Conservation (phyloP, 2,797 vertebrate species). For the Gastrophryne carolinensis region DNA sequence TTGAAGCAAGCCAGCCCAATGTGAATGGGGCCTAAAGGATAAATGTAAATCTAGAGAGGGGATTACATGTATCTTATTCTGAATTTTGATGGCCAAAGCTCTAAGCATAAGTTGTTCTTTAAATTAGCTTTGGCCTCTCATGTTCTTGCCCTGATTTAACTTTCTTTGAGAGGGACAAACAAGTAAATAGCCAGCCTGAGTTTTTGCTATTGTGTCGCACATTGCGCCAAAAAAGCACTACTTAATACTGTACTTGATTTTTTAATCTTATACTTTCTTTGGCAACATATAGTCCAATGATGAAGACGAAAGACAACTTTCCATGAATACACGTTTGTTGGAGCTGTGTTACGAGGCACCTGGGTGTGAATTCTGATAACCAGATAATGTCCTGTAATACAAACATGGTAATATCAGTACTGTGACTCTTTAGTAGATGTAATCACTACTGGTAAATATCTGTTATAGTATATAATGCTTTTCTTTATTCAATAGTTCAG, state of each 20-base stretch:
- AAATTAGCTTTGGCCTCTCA: too few relatives aligned
- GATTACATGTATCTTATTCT: too few relatives aligned
- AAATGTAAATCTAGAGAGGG: too few relatives aligned
- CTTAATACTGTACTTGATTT: too few relatives aligned
- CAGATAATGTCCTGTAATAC: conserved; percentile 48
- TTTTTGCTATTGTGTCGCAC: neutral
- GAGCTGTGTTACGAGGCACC: conserved; percentile 54
- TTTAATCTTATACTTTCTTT: neutral
- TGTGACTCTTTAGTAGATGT: conserved; percentile 41
- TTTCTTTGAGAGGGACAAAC: too few relatives aligned
- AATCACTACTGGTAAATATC: conserved; percentile 51
- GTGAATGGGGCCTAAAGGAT: too few relatives aligned
- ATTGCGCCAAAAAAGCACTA: neutral
- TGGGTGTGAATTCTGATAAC: conserved; percentile 55
- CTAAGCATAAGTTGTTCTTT: too few relatives aligned
- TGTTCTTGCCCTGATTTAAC: too few relatives aligned
- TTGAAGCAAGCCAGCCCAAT: too few relatives aligned
- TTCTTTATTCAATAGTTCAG: conserved; percentile 42
- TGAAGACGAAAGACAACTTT: neutral
- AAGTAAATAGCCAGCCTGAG: too few relatives aligned
- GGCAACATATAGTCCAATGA: neutral
- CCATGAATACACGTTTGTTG: conserved; percentile 38
- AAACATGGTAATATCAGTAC: conserved; percentile 46
- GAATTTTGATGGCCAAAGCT: too few relatives aligned
- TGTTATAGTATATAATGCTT: conserved; percentile 36